Evolutionary conservation across 2,888 invertebrate species (phyloP), one percentile per base, ranked within the genome.

Genomic region (Achlya flavicornis): DNA sequence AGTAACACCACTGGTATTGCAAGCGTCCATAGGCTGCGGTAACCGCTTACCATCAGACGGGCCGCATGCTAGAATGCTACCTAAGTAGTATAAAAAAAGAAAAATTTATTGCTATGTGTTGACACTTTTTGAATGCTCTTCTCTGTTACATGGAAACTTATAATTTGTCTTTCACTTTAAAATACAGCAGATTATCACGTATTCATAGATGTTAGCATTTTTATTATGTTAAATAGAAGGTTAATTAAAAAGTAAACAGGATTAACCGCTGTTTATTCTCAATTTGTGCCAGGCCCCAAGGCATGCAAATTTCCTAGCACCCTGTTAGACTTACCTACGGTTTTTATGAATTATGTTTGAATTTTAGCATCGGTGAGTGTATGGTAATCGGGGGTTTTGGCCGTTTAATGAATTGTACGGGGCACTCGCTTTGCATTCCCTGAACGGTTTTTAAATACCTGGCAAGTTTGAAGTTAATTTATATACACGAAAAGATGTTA

Each of bases 311-410:
- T 76, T 71, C 59, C 63, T 63, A 73, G 75, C 76, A 71, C 74
- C 67, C 68, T 68, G 72, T 71, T 73, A 43, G 65, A 65, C 66
- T 74, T 62, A 66, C 69, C n/a, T 53, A 14, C 38, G 38, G n/a
- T 80, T 83, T 81, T 83, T 78, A 74, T 74, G 79, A 80, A 82
- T 78, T 78, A 82, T 79, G 72, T 77, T 79, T 75, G 76, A 80
- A 77, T 78, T 77, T 73, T 66, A 72, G 71, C 75, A 59, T 58
- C 67, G 65, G 63, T 63, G 73, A 59, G 53, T 19, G 16, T 53
- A 53, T 53, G 53, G 53, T 53, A 53, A 53, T 57, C 33, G 35
- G 38, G 57, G 14, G 12, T 33, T 48, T 57, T 62, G 19, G 19
- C 14, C 26, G 57, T 57, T 57, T 62, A 58, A 61, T 46, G 16